Evolutionary conservation across 1,140 invertebrate species (phyloP), one percentile per base, ranked within the genome.

Genomic region (Microplitis demolitor): DNA sequence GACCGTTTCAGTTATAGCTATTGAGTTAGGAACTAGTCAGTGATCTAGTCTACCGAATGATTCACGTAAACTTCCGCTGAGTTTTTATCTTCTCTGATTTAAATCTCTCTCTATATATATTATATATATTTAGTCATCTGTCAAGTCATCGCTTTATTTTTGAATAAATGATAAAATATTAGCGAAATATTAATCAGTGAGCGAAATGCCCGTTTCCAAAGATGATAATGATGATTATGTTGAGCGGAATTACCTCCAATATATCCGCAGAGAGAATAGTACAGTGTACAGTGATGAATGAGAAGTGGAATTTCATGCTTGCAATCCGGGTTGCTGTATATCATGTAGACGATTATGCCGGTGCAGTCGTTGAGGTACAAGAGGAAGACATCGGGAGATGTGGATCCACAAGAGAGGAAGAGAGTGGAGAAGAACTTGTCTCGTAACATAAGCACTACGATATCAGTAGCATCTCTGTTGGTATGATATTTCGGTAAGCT

Each of bases 291-390:
- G 70, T 75, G 74, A 75, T 75, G 74, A 75, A 75, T 70, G 70
- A 71, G 66, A 37, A 56, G 63, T 69, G 74, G 70, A 75, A 75
- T 75, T 75, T 75, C 74, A 70, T 75, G 66, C 69, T 71, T 56
- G 70, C 66, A 66, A 75, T 75, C 63, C 74, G 61, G 61, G 56
- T 16, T 31, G 4, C 53, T 54, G n/a, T 58, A 58, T 58, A 58
- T 58, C 56, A 58, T 31, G 6, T 45, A 11, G 6, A 9, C 39
- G 5, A 5, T 45, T 45, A 45, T 45, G 39, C n/a, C 3, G 4
- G 4, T n/a, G 53, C 5, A 13, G 53, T 54, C 14, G 53, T 24
- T 31, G 8, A 58, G 56, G 56, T 5, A 24, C 4, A 16, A 6
- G 9, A 9, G 56, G 24, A 58, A 58, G 24, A 9, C n/a, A 58